Base-by-base conservation (phyloP, 2,113 vertebrate genomes). In the Lampris megalopsis region DNA sequence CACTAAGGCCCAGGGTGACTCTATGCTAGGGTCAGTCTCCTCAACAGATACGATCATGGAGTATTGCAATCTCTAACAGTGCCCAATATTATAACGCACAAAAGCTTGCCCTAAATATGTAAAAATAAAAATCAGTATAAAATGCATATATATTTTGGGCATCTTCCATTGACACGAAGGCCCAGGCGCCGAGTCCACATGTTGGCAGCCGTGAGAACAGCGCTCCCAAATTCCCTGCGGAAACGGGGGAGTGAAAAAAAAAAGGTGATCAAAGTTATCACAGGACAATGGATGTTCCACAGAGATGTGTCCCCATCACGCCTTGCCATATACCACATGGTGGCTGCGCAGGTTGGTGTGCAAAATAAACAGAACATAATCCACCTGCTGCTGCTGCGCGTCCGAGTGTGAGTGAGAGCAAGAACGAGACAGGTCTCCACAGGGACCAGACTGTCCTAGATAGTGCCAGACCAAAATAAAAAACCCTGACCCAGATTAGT, bases 391-490 rank as follows among this genome's bases (percentile, higher is more conserved):
- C 52, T 54, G 11, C 52, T 63, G 41, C 9, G 61, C 35, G 42
- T 47, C 42, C 9, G 35, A 9, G 37, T 60, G 58, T 60, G 58
- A 9, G 53, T 54, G 48, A 42, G 69, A 42, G 37, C 40, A 36
- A 6, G 42, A 42, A 40, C 53, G 54, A 80, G 37, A 38, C 0
- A 24, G 62, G 1, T 52, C 38, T 80, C 80, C 77, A 71, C 57
- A 65, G 83, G 79, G 73, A 89, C 69, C 52, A 81, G 57, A 62
- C n/a, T 75, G 80, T 73, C 78, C 81, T 75, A 88, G 68, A 91
- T 79, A 86, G 67, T 13, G n/a, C 8, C 57, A 37, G 42, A 64
- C 62, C 49, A 71, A 91, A 73, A 71, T 65, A 80, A 78, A 63
- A 52, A 74, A 68, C 50, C n/a, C 59, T 66, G 79, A 84, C 68